Evolutionary conservation across 2,888 invertebrate genomes (phyloP), one percentile per base, ranked within the genome.

Genomic region (Lomographa bimaculata): DNA sequence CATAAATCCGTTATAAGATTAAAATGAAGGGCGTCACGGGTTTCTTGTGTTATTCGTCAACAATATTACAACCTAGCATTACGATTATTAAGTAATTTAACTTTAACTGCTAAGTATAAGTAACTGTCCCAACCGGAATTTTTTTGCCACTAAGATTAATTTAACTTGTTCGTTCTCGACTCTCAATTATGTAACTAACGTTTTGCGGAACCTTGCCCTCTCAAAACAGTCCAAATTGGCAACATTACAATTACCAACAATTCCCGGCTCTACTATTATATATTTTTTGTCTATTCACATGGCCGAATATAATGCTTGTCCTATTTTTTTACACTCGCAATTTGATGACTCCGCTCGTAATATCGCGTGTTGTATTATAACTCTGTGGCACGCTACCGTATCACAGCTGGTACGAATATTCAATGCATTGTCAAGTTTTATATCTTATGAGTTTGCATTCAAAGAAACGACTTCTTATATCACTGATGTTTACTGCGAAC

Each of bases 321-420:
- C 55, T 47, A 55, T 51, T 57, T 56, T n/a, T 55, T 53, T 50
- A 45, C 35, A 41, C 18, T 44, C 32, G 46, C 46, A 47, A 48
- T 55, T 55, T 54, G 55, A 57, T 55, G 51, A 49, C 44, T 53
- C 35, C 35, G 46, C 48, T 48, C 51, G 51, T 45, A 50, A 36
- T 53, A 57, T 59, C 51, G 58, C 57, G 54, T 59, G 58, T 55
- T 44, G 45, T 36, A 48, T 42, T 29, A 51, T 38, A 46, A 54
- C 52, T 49, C 40, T 28, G 45, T 34, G 34, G 48, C 43, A 53
- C 45, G 50, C 33, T 46, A 51, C 48, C 46, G 33, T 45, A 53
- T 32, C 35, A 34, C 44, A 52, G 48, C 46, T 45, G 47, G 44
- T 54, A 44, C 45, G 41, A 45, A 51, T 51, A 32, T 41, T 46